These are phyloP conservation scores for Drosophila emarginata DNA, from an alignment of 2,888 invertebrate species.

Conservation along the genomic window DNA sequence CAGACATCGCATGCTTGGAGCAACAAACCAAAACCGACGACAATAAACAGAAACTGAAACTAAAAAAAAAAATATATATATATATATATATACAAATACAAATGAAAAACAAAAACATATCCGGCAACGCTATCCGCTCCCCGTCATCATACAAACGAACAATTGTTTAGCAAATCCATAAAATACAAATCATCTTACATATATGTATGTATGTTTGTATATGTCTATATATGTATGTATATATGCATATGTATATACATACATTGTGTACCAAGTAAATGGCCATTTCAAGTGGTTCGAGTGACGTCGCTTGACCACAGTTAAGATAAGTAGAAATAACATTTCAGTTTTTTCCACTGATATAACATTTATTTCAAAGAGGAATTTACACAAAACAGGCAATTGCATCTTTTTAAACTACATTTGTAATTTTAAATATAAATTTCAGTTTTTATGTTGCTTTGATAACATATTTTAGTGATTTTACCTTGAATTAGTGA, in stretches of 20 bases:
- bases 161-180: slow-evolving; percentile 13
- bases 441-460: too few species aligned
- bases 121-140: background rate
- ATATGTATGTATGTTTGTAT: background rate
- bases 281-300: slow-evolving; percentile 24
- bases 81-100: background rate
- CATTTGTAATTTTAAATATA: too few species aligned
- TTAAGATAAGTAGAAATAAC: background rate
- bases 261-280: background rate
- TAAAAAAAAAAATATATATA: background rate
- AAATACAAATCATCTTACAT: background rate
- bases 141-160: background rate
- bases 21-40: background rate
- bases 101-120: background rate
- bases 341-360: background rate
- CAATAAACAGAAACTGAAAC: too few species aligned
- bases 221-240: background rate
- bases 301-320: slow-evolving; percentile 30
- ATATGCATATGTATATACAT: background rate
- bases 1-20: slow-evolving; percentile 11
- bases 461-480: background rate
- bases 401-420: too few species aligned
- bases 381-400: too few species aligned
- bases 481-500: background rate
- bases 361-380: background rate